Conservation (phyloP, 2,888 invertebrate species). For the Chymomyza amoena region DNA sequence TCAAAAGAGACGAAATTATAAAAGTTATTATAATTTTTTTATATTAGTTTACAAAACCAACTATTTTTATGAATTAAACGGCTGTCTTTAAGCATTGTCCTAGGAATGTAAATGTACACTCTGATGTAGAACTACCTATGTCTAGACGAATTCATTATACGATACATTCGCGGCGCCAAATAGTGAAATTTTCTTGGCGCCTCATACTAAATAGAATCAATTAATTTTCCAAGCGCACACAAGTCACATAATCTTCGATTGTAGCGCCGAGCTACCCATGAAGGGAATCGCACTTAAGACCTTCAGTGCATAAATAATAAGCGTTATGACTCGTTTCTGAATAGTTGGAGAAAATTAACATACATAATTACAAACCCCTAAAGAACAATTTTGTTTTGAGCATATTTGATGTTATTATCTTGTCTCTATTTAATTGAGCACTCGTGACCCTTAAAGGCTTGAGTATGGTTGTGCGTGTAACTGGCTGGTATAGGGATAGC, state of each 20-base stretch:
- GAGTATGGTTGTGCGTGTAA: not conserved
- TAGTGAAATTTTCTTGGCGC: slow-evolving; percentile 59
- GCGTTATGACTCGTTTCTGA: slow-evolving; percentile 22
- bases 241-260: slow-evolving; percentile 35
- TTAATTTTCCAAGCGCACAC: slow-evolving; percentile 49
- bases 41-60: too few relatives aligned
- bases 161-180: slow-evolving; percentile 64
- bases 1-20: too few relatives aligned
- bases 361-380: slow-evolving; percentile 67
- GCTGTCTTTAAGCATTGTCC: too few relatives aligned
- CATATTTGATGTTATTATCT: slow-evolving; percentile 71
- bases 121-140: not conserved
- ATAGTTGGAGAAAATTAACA: slow-evolving; percentile 51
- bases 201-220: not conserved
- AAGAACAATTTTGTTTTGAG: slow-evolving; percentile 70
- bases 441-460: not conserved
- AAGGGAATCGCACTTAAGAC: not conserved
- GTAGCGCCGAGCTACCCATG: not conserved
- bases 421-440: not conserved
- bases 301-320: slow-evolving; percentile 64
- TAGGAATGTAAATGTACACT: too few relatives aligned
- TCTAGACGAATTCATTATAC: slow-evolving; percentile 6
- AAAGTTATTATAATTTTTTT: too few relatives aligned
- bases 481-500: too few relatives aligned
- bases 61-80: too few relatives aligned